Conservation (phyloP, 2,797 vertebrate genomes). For the Yasuhikotakia modesta region DNA sequence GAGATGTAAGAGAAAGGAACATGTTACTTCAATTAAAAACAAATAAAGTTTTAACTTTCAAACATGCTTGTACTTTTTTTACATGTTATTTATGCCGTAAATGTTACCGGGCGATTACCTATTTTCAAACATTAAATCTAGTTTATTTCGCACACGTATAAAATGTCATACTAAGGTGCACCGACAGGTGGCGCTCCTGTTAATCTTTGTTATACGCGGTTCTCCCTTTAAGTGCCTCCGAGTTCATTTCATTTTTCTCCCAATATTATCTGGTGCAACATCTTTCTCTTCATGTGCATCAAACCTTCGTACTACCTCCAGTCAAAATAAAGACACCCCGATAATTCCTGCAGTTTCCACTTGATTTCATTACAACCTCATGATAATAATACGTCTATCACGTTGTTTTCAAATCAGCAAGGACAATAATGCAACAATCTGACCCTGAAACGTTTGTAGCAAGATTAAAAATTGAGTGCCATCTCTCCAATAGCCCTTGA, state of each 20-base stretch:
- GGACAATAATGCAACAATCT: background rate
- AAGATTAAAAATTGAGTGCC: background rate
- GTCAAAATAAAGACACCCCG: background rate
- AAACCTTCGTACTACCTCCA: background rate
- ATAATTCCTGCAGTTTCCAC: background rate
- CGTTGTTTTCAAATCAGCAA: background rate
- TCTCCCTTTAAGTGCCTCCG: constrained; percentile 43
- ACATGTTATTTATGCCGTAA: too few relatives aligned
- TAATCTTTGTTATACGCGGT: background rate
- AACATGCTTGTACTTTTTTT: background rate
- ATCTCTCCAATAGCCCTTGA: background rate
- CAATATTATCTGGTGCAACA: background rate
- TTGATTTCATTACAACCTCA: background rate
- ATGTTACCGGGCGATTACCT: too few relatives aligned
- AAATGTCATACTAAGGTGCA: background rate
- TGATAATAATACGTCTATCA: background rate
- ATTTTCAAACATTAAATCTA: too few relatives aligned
- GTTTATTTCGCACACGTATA: background rate
- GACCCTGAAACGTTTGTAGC: background rate
- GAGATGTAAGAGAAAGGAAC: background rate
- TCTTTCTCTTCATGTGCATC: background rate
- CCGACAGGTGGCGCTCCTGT: constrained; percentile 29
- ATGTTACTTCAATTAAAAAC: constrained; percentile 14
- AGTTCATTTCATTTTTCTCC: constrained; percentile 1
- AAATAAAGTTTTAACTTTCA: constrained; percentile 11